These are phyloP conservation scores for Drosophila leontia DNA, from an alignment of 1,140 invertebrate genomes.

Conservation along the genomic window DNA sequence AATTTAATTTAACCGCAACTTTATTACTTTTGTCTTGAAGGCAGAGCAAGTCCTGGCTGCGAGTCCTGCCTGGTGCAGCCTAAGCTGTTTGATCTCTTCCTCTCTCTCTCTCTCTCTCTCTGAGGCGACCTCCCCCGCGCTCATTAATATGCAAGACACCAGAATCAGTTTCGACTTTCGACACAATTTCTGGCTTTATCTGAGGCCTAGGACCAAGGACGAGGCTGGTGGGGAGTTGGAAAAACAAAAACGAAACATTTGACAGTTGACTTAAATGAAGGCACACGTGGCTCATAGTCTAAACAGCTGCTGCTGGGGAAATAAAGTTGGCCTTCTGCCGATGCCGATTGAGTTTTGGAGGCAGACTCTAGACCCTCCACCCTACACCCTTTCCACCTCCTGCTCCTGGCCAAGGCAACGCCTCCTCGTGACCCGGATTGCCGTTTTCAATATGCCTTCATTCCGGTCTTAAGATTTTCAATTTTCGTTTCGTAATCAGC, in stretches of 20 bases:
- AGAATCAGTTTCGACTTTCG: constrained; percentile 76
- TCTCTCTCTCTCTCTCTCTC: not conserved
- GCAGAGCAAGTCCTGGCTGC: not conserved
- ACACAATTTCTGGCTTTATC: constrained; percentile 77
- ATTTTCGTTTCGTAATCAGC: constrained; percentile 80
- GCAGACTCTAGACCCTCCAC: not conserved
- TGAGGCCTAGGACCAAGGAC: constrained; percentile 12
- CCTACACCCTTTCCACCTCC: not conserved
- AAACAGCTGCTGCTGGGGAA: constrained; percentile 51
- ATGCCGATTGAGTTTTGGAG: constrained; percentile 19
- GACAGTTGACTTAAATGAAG: constrained; percentile 72
- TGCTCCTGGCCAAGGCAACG: not conserved
- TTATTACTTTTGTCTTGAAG: constrained; percentile 67
- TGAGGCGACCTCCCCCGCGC: constrained; percentile 6
- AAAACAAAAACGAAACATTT: constrained; percentile 76
- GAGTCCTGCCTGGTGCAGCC: constrained; percentile 40
- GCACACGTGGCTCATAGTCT: constrained; percentile 68
- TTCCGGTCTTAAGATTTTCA: constrained; percentile 76
- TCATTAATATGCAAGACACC: constrained; percentile 77
- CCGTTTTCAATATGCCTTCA: constrained; percentile 63
- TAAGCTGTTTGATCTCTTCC: constrained; percentile 58
- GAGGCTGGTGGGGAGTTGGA: not conserved
- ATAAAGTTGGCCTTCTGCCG: constrained; percentile 44
- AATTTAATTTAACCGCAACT: constrained; percentile 82
- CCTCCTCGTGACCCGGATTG: constrained; percentile 29